Base-by-base conservation (phyloP, 1,140 invertebrate species). In the Drosophila pruinosa region DNA sequence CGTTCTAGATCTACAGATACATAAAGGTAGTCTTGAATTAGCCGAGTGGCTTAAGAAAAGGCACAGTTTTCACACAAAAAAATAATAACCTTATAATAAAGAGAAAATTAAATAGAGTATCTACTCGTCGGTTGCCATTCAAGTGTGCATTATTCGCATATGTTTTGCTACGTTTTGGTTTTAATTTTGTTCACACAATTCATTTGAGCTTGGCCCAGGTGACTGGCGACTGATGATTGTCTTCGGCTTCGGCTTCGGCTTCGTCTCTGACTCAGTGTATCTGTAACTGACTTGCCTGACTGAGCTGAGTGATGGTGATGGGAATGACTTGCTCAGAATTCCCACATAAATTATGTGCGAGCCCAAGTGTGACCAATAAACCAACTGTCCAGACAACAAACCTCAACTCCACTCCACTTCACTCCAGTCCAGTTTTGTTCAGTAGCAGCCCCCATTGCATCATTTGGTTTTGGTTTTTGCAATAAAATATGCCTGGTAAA, bases 341-440 rank as follows among this genome's bases (percentile, higher is more conserved):
- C 88, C 64, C 88, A 90, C 88, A 90, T 90, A 90, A 85, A 81
- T 90, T 85, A 90, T 89, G 89, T 75, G 79, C 78, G 88, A 90
- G 88, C 74, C 82, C 88, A 90, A 90, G 88, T 90, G 88, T 90
- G 88, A 90, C 88, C 82, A 89, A 90, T 90, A 90, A 90, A 88
- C 89, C 77, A 83, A 77, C 88, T 89, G 83, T 82, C 83, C 81
- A 77, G 82, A 78, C 78, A 34, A 65, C 75, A 59, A 76, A 81
- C 71, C 61, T 65, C 65, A 68, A 72, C 69, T 57, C 59, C 68
- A 65, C 43, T 36, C 22, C n/a, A 24, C 50, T 28, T 43, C 47
- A 22, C 19, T 38, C 14, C 10, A 38, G 8, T 14, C 21, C 8
- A 28, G 7, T 45, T 26, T 12, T 15, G 43, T n/a, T 14, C 36